Conservation (phyloP, 2,797 vertebrate genomes). For the Alfaro cultratus region DNA sequence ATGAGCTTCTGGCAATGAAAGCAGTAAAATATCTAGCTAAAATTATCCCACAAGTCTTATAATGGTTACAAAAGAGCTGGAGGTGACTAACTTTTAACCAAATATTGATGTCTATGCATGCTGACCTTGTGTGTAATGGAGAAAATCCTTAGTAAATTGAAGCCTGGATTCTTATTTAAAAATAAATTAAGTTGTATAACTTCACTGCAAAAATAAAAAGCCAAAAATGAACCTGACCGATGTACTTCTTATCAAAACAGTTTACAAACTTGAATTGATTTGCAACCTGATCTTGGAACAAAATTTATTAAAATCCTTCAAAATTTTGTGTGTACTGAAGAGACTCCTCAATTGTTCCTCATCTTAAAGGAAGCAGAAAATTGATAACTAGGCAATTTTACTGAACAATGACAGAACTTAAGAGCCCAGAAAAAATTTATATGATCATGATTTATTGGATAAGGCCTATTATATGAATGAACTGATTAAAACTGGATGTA, state of each 20-base stretch:
- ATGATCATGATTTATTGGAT: neutral
- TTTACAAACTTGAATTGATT: neutral
- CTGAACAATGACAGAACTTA: neutral
- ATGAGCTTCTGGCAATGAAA: neutral
- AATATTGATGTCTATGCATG: neutral
- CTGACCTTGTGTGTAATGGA: neutral
- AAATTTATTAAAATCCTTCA: neutral
- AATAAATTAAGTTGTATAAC: neutral
- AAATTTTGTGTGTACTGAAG: neutral
- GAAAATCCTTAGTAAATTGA: neutral
- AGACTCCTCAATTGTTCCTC: neutral
- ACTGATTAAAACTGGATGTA: neutral
- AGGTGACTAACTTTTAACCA: neutral
- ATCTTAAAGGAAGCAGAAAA: neutral
- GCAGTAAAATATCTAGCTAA: neutral
- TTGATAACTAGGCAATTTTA: neutral
- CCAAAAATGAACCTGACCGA: neutral
- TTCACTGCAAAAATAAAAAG: neutral
- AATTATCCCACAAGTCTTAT: neutral
- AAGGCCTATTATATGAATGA: neutral
- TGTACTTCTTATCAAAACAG: neutral
- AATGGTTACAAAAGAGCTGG: neutral
- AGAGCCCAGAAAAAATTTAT: neutral
- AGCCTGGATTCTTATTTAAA: neutral
- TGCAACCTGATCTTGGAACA: neutral